Evolutionary conservation across 2,888 invertebrate genomes (phyloP), one percentile per base, ranked within the genome.

Genomic region (Mellilla xanthometata): DNA sequence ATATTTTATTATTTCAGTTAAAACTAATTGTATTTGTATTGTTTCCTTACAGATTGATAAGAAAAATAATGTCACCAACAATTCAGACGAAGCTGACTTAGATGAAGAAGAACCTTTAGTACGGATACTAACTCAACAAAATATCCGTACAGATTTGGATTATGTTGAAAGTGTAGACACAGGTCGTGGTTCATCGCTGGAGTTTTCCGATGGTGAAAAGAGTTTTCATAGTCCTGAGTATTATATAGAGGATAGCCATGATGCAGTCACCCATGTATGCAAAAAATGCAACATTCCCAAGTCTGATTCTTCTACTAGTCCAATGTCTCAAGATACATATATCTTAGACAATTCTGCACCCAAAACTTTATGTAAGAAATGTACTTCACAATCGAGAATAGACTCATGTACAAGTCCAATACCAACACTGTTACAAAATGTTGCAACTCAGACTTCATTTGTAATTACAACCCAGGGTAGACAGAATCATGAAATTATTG

Each of bases 141-240:
- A 35, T 15, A 27, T 8, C 2, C 35, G 31, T 22, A n/a, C 23
- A 26, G 47, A 48, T 34, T 38, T 42, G 2, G 47, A 48, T 2
- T 29, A 12, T 26, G n/a, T 38, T n/a, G 47, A 28, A 3, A 86
- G 82, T 57, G 61, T 77, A 38, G 89, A 89, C 52, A 84, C 86
- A 1, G 88, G 89, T 1, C 58, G 81, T 31, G 88, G 86, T 6
- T 88, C 89, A 11, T 90, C 88, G 3, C 62, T 81, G 12, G 77
- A 73, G 22, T 75, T 66, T 54, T 85, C 83, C 7, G 81, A 84
- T 55, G 74, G 61, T 24, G 83, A 84, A 30, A 84, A 81, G 57
- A 72, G 73, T 54, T 65, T 69, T 9, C 64, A 68, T 40, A 86
- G 86, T 51, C 82, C 83, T 31, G 81, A 83, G 44, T 81, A 76